Evolutionary conservation across 2,113 vertebrate species (phyloP).

Genomic region (Tychaedon coryphoeus): DNA sequence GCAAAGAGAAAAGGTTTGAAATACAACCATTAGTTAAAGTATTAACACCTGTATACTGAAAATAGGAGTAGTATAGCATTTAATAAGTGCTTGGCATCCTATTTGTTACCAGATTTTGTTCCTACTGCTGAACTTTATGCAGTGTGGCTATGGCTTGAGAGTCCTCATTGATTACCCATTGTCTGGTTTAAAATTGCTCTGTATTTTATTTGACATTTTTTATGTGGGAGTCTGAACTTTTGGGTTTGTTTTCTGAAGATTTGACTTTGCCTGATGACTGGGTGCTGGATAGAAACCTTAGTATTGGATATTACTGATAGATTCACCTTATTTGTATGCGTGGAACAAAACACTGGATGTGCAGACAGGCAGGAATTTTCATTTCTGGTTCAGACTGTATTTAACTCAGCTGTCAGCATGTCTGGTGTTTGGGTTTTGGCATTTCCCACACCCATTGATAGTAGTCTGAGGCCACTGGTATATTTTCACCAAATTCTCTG

Average conservation of each 20-base stretch:
- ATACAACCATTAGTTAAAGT: neutral
- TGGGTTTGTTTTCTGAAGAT: neutral
- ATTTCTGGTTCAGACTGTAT: neutral
- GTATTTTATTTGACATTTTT: neutral
- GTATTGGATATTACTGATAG: neutral
- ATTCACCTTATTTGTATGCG: neutral
- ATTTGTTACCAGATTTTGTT: neutral
- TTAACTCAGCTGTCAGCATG: neutral
- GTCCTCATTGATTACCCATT: neutral
- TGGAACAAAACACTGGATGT: neutral
- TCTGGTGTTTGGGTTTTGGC: neutral
- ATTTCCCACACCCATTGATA: neutral
- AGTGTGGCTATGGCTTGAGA: neutral
- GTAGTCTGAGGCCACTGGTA: neutral
- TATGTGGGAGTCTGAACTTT: neutral
- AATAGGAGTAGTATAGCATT: neutral
- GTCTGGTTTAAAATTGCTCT: neutral
- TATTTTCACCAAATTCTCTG: neutral
- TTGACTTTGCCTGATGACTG: neutral
- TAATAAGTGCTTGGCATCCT: neutral
- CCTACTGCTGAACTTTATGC: neutral
- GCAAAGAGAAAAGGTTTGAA: neutral
- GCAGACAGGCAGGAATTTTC: neutral
- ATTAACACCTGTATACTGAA: neutral
- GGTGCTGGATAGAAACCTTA: neutral